Evolutionary conservation across 2,113 vertebrate genomes (phyloP).

Genomic region (Ceyx margarethae): DNA sequence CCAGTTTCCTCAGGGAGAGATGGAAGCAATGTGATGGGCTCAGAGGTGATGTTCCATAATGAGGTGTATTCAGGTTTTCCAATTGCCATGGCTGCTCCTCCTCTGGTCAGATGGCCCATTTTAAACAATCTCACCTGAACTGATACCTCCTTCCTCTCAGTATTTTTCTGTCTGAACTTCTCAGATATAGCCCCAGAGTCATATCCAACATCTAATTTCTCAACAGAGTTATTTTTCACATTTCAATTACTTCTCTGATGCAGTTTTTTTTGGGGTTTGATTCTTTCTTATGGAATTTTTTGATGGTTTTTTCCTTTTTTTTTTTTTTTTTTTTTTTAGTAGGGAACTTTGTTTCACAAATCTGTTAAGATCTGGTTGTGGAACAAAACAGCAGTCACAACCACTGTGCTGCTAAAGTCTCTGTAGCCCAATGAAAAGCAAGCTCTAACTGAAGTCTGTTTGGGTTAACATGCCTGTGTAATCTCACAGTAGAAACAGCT

Average conservation of each 20-base stretch:
- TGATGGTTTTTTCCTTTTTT: background rate
- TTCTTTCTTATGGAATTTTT: background rate
- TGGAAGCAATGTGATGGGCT: background rate
- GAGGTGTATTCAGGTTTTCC: background rate
- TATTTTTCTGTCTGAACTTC: background rate
- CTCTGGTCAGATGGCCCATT: background rate
- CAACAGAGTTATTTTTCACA: background rate
- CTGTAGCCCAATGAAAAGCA: background rate
- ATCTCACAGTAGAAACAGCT: background rate
- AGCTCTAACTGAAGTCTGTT: background rate
- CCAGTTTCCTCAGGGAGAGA: background rate
- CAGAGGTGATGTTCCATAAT: background rate
- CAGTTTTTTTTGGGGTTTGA: background rate
- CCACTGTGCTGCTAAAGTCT: background rate
- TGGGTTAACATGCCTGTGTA: background rate
- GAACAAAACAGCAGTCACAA: background rate
- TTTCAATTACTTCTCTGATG: background rate
- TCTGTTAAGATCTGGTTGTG: background rate
- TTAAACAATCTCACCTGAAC: background rate
- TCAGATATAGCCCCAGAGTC: constrained; percentile 12
- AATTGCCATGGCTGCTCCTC: background rate
- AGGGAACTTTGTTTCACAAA: background rate
- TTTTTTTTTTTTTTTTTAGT: background rate
- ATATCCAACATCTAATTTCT: background rate
- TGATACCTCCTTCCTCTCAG: background rate